Evolutionary conservation across 1,140 invertebrate species (phyloP).

Genomic region (Leptinotarsa defecta): DNA sequence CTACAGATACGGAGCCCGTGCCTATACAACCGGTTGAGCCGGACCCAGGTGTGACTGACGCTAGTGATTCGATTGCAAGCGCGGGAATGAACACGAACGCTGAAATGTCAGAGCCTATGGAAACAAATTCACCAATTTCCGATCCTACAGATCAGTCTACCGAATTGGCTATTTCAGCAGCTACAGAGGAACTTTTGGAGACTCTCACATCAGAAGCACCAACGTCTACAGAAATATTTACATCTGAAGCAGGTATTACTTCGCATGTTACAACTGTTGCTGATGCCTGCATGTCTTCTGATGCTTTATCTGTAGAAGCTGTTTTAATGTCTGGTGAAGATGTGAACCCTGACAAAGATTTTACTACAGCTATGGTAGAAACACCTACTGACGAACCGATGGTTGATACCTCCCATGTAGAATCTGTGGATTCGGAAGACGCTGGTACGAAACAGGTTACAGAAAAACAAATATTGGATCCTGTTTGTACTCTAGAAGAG

Average conservation of each 20-base stretch:
- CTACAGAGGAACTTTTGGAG: background rate
- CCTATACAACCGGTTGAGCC: background rate
- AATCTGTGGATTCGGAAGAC: background rate
- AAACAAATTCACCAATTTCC: background rate
- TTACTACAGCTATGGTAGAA: background rate
- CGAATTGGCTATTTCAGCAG: background rate
- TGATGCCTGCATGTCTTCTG: background rate
- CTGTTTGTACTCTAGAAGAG: constrained; percentile 22
- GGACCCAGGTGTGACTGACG: background rate
- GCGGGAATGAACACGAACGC: constrained; percentile 4
- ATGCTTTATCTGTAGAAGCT: constrained; percentile 7
- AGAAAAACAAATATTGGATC: background rate
- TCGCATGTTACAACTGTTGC: background rate
- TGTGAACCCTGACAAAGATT: background rate
- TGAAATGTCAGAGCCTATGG: background rate
- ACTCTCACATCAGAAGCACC: background rate
- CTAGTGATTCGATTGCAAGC: background rate
- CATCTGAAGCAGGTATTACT: constrained; percentile 10
- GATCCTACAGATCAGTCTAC: background rate
- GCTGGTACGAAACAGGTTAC: background rate
- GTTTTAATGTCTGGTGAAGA: background rate
- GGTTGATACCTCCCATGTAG: background rate
- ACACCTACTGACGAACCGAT: background rate
- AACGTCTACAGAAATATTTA: background rate
- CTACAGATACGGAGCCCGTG: constrained; percentile 1